Base-by-base conservation (phyloP, 2,797 vertebrate genomes). In the Crax fasciolata region DNA sequence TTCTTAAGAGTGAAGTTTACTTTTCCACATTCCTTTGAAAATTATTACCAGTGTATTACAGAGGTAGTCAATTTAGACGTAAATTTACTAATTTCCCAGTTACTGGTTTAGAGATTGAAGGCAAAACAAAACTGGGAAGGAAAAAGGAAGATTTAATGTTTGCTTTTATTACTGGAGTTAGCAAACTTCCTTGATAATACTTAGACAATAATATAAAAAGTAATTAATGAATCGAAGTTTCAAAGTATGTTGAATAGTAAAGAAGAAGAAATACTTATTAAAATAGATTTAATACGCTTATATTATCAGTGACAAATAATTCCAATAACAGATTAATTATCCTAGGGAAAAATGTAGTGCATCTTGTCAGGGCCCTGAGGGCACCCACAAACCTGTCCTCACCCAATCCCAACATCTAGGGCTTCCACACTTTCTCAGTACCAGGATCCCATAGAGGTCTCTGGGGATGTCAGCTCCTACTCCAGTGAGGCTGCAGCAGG, bases 341-440 rank as follows among this genome's bases (percentile, higher is more conserved):
- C 17, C 39, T 27, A 52, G 21, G 15, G 8, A 24, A 62, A 79
- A 74, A 35, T 5, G 48, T 20, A 5, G n/a, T 38, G 43, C 10
- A 55, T 13, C 5, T 13, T 39, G 15, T 24, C 49, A 35, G 43
- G 24, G 18, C 14, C 24, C 13, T 65, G 28, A 70, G 28, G n/a
- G 9, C 4, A 38, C 12, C 41, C 10, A 18, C 35, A 62, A 25
- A 6, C 16, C 24, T 32, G 11, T 25, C 44, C 6, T 23, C 62
- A 20, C 7, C 19, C 38, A 28, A 6, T 14, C 58, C 30, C 35
- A 35, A 8, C 35, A 35, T 35, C 3, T 41, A 28, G 13, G 21
- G 6, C 6, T 46, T 9, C 5, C 20, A 2, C 1, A 3, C 2
- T 35, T 44, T n/a, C 25, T 32, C 10, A 39, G 3, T 49, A 18